Percentiles rank a stretch among this genome's conserved stretches.
These are phyloP conservation scores for human DNA, from an alignment of 2,113 vertebrate species.

Conservation along the genomic window DNA sequence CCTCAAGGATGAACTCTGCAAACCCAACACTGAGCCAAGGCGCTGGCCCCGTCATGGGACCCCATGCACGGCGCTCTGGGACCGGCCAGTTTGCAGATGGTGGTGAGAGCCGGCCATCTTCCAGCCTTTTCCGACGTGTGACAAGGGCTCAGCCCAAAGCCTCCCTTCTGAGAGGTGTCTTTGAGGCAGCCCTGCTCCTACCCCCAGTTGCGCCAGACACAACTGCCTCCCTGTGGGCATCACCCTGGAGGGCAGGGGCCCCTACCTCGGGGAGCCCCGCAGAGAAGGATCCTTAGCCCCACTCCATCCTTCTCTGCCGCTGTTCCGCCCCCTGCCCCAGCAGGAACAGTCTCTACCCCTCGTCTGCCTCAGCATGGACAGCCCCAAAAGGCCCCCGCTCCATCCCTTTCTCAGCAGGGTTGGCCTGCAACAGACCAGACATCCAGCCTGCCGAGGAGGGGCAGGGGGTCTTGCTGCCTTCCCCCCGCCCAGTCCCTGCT, in stretches of 20 bases:
- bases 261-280: rapidly evolving
- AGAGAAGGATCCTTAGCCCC: not conserved
- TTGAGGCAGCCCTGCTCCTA: not conserved
- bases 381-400: not conserved
- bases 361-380: rapidly evolving
- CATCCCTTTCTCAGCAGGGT: not conserved
- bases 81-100: rapidly evolving
- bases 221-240: not conserved
- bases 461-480: not conserved
- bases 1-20: too few species aligned
- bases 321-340: too few species aligned
- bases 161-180: not conserved
- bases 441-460: too few species aligned
- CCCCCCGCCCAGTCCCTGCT: not conserved
- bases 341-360: not conserved
- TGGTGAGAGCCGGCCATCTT: not conserved
- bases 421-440: not conserved
- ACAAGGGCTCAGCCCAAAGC: too few species aligned
- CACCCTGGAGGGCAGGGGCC: not conserved
- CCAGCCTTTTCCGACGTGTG: not conserved
- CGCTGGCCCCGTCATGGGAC: rapidly evolving
- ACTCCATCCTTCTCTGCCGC: not conserved
- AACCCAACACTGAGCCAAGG: not conserved
- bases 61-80: rapidly evolving
- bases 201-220: not conserved